A percentile compares a stretch with the other conserved stretches of the same genome.
phyloP scores from a whole-genome alignment of 1,140 invertebrate genomes.

The Orchesella cincta region DNA sequence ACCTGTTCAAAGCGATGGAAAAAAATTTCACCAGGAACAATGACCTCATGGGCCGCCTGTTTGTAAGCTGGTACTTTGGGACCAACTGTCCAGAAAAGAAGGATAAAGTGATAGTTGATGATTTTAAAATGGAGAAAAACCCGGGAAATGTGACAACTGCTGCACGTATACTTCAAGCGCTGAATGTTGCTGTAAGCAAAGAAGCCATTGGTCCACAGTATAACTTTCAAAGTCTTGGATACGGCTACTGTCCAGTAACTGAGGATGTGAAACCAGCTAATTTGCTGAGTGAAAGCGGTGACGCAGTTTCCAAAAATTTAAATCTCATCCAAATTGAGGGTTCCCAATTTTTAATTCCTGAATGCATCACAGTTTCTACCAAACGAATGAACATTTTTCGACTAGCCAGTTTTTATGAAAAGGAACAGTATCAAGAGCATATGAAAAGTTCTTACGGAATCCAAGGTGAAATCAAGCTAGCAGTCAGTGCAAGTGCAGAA shows the following conservation, averaged over 20 bases:
- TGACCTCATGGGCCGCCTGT: neutral
- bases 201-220: neutral
- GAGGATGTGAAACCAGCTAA: neutral
- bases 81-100: slow-evolving; percentile 6
- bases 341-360: neutral
- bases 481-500: neutral
- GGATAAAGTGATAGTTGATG: neutral
- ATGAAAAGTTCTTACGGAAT: neutral
- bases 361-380: neutral
- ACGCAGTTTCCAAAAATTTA: neutral
- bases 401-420: neutral
- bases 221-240: neutral
- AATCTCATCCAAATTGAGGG: neutral
- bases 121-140: neutral
- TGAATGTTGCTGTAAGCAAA: neutral
- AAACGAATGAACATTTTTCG: neutral
- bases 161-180: neutral
- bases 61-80: neutral
- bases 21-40: neutral
- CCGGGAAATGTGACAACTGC: neutral
- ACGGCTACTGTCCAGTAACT: neutral
- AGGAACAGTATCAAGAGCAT: neutral
- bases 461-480: neutral
- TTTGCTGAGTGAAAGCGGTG: neutral
- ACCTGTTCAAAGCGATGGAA: neutral